phyloP scores from a whole-genome alignment of 2,888 invertebrate species.

The Apodemia mormo region DNA sequence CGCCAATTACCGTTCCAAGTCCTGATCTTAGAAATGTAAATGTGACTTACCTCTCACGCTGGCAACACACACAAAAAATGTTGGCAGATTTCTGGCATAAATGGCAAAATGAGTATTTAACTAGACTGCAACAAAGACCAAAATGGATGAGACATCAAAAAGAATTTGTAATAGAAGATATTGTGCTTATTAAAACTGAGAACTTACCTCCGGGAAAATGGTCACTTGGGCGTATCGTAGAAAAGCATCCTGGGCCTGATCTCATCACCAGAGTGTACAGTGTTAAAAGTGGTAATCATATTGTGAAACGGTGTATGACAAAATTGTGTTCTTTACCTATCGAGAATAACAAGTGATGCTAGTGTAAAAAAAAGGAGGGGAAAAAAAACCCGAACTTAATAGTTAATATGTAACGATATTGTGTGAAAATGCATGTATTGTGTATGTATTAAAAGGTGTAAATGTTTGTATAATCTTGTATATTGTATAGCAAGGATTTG shows the following conservation, averaged over 20 bases:
- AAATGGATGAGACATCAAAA: slow-evolving; percentile 7
- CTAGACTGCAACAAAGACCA: slow-evolving; percentile 1
- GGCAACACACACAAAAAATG: too few relatives aligned
- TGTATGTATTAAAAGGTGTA: too few relatives aligned
- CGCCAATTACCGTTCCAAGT: too few relatives aligned
- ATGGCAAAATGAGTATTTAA: slow-evolving; percentile 3
- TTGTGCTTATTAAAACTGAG: slow-evolving; percentile 3
- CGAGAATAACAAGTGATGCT: background rate
- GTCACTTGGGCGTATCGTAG: slow-evolving; percentile 10
- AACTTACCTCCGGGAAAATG: background rate
- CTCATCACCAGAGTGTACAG: background rate
- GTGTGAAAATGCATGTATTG: too few relatives aligned
- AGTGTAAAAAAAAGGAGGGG: background rate
- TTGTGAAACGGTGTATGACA: background rate
- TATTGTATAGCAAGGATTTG: too few relatives aligned
- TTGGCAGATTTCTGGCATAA: background rate
- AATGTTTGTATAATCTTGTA: too few relatives aligned
- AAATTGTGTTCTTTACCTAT: background rate
- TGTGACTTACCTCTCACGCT: too few relatives aligned
- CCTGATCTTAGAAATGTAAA: too few relatives aligned
- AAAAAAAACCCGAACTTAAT: too few relatives aligned
- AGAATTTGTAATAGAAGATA: slow-evolving; percentile 9
- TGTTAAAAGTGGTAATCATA: slow-evolving; percentile 2
- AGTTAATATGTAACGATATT: too few relatives aligned
- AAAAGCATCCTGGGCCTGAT: background rate